Evolutionary conservation across 2,888 invertebrate genomes (phyloP), one percentile per base, ranked within the genome.

Genomic region (Achlya flavicornis): DNA sequence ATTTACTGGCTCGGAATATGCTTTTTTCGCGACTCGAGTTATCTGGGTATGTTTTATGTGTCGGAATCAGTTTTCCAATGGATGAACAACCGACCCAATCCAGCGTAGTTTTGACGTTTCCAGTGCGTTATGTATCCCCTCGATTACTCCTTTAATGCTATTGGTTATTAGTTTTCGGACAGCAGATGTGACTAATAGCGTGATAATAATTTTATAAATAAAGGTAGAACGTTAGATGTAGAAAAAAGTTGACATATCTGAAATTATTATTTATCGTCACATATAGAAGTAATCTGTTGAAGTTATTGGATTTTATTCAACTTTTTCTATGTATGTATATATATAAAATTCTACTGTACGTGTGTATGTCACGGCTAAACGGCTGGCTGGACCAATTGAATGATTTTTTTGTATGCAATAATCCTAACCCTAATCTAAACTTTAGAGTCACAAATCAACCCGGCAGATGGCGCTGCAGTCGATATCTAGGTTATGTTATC

Each of bases 1-100:
- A 78, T 73, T 78, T 67, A 63, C 61, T n/a, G n/a, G 10, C n/a
- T 46, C n/a, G 63, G 67, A 66, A 63, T 65, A 63, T 62, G 74
- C 71, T 75, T 78, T 75, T 64, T 64, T 65, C 57, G 65, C 60
- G 32, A 16, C 58, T 16, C n/a, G 1, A 2, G n/a, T 46, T 46
- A 46, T 46, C 64, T 63, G 59, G 12, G 41, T 58, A 48, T 53
- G 61, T 53, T 64, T 67, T 67, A 65, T 68, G 70, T 66, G 62
- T 62, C 46, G n/a, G 46, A n/a, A 46, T 46, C 46, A 46, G n/a
- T 46, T 46, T 46, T 46, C n/a, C 46, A 46, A n/a, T 46, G 46
- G 46, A 7, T 46, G 46, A 46, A n/a, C 46, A 46, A n/a, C 46
- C 5, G n/a, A n/a, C 41, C 41, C 4, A 12, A n/a, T 12, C 41